Base-by-base conservation (phyloP, 1,140 invertebrate species). In the Lutraria rhynchaena region DNA sequence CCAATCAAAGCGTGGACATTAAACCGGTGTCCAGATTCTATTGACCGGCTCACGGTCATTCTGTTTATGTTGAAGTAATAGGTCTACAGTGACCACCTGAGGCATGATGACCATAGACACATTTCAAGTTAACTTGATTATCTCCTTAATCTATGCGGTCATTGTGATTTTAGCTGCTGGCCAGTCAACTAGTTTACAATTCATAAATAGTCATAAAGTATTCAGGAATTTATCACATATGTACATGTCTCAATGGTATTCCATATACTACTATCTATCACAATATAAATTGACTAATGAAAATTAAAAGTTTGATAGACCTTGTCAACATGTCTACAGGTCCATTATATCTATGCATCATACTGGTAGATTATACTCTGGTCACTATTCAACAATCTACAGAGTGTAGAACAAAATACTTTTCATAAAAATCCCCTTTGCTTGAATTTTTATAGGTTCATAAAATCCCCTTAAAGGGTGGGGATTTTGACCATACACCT, bases 141-240 rank as follows among this genome's bases (percentile, higher is more conserved):
- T 67, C 37, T 67, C 1, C 3, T 31, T 31, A 49, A 67, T 67
- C 63, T 46, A 0, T 44, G 1, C 33, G 63, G 63, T 67, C 63
- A 67, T 49, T 41, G 19, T 67, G 63, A 67, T 67, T 67, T 67
- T 67, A 49, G 63, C 63, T 41, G 31, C 63, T 67, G 63, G 63
- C 35, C 41, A 46, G 35, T 29, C 24, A n/a, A 65, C 1, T 65
- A 35, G 22, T 49, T 11, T 49, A 11, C 19, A 49, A 11, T 11
- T 19, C 11, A 49, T 11, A 49, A 11, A 35, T 35, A 11, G 37
- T 65, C 35, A 65, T 65, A 65, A 65, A 65, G 9, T 44, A 7
- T 65, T 35, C 61, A 44, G 37, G 46, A n/a, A 49, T 15, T 67
- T 49, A 33, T 24, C 63, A 49, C 61, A 27, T 17, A 29, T 37